phyloP scores from a whole-genome alignment of 2,113 vertebrate genomes.

The Pleuronectes platessa region DNA sequence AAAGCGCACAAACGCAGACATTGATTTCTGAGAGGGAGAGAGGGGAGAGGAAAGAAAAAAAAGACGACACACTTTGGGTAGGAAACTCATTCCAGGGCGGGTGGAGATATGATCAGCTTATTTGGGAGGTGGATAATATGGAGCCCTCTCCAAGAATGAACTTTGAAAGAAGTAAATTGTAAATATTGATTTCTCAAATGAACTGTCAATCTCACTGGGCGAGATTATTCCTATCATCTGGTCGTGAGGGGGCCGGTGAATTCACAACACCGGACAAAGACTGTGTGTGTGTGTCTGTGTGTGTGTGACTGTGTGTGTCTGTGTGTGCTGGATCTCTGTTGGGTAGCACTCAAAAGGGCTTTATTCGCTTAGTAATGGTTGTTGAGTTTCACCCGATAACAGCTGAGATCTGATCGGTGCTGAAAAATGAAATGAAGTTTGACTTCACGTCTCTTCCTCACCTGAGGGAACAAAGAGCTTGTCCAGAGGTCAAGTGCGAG shows the following conservation, averaged over 20 bases:
- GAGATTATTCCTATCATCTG: slow-evolving; percentile 97
- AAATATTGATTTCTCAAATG: slow-evolving; percentile 99
- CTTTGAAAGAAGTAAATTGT: slow-evolving; percentile 99
- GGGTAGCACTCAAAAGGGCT: slow-evolving; percentile 90
- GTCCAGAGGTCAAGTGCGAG: slow-evolving; percentile 86
- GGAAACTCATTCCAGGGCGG: slow-evolving; percentile 96
- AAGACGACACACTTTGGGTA: slow-evolving; percentile 92
- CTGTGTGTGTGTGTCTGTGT: too few relatives aligned
- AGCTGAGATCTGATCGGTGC: slow-evolving; percentile 90
- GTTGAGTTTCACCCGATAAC: slow-evolving; percentile 96
- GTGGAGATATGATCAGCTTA: slow-evolving; percentile 99
- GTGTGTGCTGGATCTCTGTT: slow-evolving; percentile 74
- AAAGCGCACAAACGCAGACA: slow-evolving; percentile 96
- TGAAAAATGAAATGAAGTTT: slow-evolving; percentile 94
- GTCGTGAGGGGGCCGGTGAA: slow-evolving; percentile 85
- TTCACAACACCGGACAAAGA: slow-evolving; percentile 93
- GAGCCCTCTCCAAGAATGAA: slow-evolving; percentile 95
- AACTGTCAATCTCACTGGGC: slow-evolving; percentile 94
- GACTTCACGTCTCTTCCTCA: slow-evolving; percentile 87
- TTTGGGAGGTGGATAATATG: slow-evolving; percentile 97
- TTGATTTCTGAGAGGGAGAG: slow-evolving; percentile 87
- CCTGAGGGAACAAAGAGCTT: slow-evolving; percentile 83
- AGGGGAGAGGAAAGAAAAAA: slow-evolving; percentile 69
- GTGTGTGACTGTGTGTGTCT: too few relatives aligned
- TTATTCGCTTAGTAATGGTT: slow-evolving; percentile 89